Conservation (phyloP, 2,888 invertebrate genomes). For the Gastrophysa polygoni region DNA sequence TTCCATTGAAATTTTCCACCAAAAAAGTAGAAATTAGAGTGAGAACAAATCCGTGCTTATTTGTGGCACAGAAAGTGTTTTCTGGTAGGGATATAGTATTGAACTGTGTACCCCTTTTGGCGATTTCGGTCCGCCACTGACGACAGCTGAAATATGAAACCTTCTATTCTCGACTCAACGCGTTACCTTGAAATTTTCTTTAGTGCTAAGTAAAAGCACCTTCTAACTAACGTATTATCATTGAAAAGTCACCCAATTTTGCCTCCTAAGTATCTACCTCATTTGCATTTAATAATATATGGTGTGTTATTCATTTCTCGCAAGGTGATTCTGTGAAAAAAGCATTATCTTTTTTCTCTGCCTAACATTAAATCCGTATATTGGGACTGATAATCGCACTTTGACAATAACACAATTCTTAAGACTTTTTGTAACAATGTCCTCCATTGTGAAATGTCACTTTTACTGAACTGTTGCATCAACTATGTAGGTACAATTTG, state of each 20-base stretch:
- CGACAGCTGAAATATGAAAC: slow-evolving; percentile 23
- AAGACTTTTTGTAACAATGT: neutral
- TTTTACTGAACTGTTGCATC: neutral
- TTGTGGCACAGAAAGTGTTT: no score
- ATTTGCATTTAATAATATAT: slow-evolving; percentile 23
- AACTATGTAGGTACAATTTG: neutral
- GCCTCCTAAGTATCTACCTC: slow-evolving; percentile 35
- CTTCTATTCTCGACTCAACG: slow-evolving; percentile 22
- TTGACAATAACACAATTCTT: neutral
- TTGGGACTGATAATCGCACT: neutral
- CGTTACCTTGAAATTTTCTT: slow-evolving; percentile 43
- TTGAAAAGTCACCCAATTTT: slow-evolving; percentile 40
- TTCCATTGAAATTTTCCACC: no score
- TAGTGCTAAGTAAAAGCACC: slow-evolving; percentile 40
- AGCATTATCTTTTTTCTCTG: neutral
- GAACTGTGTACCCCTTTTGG: neutral
- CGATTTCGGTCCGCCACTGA: neutral
- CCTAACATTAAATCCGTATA: neutral
- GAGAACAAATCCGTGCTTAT: no score
- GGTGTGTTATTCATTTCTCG: slow-evolving; percentile 1
- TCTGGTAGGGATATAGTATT: no score
- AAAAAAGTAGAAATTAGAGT: no score
- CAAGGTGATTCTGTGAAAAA: neutral
- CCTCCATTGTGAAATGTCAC: neutral
- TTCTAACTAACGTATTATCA: slow-evolving; percentile 36